Evolutionary conservation across 2,797 vertebrate genomes (phyloP).

Genomic region (Etheostoma perlongum): DNA sequence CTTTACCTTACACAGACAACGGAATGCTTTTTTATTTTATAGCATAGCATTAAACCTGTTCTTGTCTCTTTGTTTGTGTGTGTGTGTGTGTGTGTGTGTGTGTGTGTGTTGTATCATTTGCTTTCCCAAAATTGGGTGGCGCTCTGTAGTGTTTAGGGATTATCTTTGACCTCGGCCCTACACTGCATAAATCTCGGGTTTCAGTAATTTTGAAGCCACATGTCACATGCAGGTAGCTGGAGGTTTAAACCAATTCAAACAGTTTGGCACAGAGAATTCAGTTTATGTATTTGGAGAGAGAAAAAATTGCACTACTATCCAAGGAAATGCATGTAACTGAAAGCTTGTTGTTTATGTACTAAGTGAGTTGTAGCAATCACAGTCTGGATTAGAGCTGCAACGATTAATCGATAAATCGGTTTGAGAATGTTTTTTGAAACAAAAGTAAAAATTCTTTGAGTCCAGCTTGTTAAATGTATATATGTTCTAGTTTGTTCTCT

Average conservation of each 20-base stretch:
- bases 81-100: too few species aligned
- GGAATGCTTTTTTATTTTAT: neutral
- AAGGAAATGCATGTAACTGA: conserved; percentile 25
- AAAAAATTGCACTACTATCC: conserved; percentile 28
- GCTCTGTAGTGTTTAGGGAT: neutral
- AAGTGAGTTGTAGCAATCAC: neutral
- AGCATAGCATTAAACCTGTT: too few species aligned
- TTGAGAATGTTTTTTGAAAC: too few species aligned
- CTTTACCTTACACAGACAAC: conserved; percentile 5
- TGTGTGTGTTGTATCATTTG: neutral
- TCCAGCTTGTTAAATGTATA: too few species aligned
- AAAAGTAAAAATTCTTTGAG: too few species aligned
- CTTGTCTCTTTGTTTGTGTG: too few species aligned
- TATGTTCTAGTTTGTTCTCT: too few species aligned
- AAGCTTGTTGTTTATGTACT: conserved; percentile 43
- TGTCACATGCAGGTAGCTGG: neutral
- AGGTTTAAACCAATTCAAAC: conserved; percentile 11
- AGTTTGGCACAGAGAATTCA: neutral
- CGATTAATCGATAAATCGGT: too few species aligned
- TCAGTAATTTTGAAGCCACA: neutral
- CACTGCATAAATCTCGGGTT: neutral
- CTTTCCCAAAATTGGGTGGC: neutral
- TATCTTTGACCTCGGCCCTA: neutral
- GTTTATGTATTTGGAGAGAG: conserved; percentile 12
- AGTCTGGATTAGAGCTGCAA: too few species aligned